Evolutionary conservation across 2,888 invertebrate genomes (phyloP), one percentile per base, ranked within the genome.

Genomic region (Amphiduros pacificus): DNA sequence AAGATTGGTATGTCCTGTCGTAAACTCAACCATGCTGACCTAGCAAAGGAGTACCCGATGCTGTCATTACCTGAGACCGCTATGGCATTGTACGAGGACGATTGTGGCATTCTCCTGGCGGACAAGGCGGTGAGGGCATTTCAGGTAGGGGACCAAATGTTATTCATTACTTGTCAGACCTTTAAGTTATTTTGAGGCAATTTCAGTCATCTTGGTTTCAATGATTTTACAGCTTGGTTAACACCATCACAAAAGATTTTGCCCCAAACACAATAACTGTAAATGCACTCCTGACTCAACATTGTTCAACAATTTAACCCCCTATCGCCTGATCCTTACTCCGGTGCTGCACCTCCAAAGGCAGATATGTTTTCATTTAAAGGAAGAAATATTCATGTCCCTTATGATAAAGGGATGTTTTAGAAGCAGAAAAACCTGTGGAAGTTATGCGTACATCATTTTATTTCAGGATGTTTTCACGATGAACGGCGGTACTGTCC

Each of bases 401-500:
- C n/a, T n/a, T n/a, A n/a, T n/a, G n/a, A n/a, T n/a, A n/a, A n/a
- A n/a, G n/a, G n/a, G n/a, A n/a, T n/a, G n/a, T n/a, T n/a, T n/a
- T n/a, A n/a, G n/a, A n/a, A n/a, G n/a, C n/a, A n/a, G n/a, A n/a
- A n/a, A n/a, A n/a, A n/a, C n/a, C n/a, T n/a, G n/a, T n/a, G n/a
- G n/a, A n/a, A n/a, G n/a, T n/a, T n/a, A n/a, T n/a, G n/a, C n/a
- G n/a, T n/a, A n/a, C n/a, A n/a, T n/a, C n/a, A n/a, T n/a, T n/a
- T n/a, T n/a, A n/a, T n/a, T n/a, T 3, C 32, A 54, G 54, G 36
- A 32, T 32, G 54, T 54, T 2, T 54, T 54, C 24, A 14, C 36
- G 31, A 4, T 11, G 5, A 31, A 36, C 14, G 78, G 79, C 9
- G 79, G 79, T 0, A 50, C 55, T 5, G 36, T 79, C 6, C 57